Evolutionary conservation across 2,113 vertebrate species (phyloP).

Genomic region (Columba livia): DNA sequence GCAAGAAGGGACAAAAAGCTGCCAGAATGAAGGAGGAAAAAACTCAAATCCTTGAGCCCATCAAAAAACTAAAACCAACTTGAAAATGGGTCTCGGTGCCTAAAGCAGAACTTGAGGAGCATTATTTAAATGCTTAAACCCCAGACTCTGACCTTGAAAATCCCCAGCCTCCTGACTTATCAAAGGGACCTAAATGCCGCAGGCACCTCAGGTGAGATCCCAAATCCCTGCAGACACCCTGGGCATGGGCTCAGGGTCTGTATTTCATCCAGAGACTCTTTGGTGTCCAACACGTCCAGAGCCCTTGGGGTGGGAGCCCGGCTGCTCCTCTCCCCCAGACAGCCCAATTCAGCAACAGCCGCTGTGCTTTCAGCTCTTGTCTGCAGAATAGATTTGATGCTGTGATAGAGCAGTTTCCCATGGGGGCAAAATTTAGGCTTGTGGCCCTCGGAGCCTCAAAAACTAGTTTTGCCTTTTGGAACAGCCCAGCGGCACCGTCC

Average conservation of each 20-base stretch:
- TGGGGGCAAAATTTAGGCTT: accelerated
- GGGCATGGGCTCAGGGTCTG: background rate
- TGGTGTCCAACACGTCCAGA: background rate
- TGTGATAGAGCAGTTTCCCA: background rate
- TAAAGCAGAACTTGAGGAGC: background rate
- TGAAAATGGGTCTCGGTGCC: background rate
- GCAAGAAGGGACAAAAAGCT: background rate
- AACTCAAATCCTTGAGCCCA: background rate
- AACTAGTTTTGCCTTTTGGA: background rate
- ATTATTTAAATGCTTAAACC: background rate
- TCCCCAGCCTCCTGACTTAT: background rate
- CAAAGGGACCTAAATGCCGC: background rate
- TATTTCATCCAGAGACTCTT: background rate
- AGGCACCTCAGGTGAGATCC: background rate
- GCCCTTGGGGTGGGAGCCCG: accelerated
- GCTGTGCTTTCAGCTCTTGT: background rate
- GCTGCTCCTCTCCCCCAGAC: background rate
- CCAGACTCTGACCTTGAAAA: background rate
- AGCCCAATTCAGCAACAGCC: background rate
- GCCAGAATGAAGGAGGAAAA: background rate
- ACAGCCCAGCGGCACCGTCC: background rate
- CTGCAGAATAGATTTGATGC: accelerated
- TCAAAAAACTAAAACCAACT: no score
- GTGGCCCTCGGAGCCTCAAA: background rate
- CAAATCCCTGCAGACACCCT: accelerated